Base-by-base conservation (phyloP, 2,888 invertebrate genomes). In the Proisotoma minuta region DNA sequence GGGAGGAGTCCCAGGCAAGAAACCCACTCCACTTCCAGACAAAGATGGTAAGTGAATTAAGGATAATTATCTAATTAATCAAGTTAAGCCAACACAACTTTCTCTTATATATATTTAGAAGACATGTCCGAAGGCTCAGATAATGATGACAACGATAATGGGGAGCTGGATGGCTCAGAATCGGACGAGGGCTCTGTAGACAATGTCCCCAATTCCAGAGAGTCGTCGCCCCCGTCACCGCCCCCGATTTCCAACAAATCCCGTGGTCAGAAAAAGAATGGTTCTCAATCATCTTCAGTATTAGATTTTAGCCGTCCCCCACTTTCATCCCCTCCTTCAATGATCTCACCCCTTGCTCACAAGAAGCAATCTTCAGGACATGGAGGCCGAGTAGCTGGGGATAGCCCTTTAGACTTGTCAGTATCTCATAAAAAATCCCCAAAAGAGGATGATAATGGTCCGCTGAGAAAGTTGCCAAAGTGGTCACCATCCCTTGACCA, bases 341-440 rank as follows among this genome's bases (percentile, higher is more conserved):
- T 43, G 43, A 56, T 56, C 43, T 43, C 43, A 39, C 18, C 52
- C 2, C 3, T 20, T 5, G 12, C 43, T 40, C 4, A 4, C 4
- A 15, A 20, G 18, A 43, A 43, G 20, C 43, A 43, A 5, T 10
- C 8, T 15, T 15, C 8, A 10, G 43, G 43, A n/a, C 10, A 43
- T 20, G 5, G 5, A 5, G 26, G 22, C 23, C 5, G 22, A 22
- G 5, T 3, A 5, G 5, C 10, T 22, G 22, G 4, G 3, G 82
- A 83, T 75, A 84, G 89, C 72, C 90, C 93, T 0, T 79, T 92
- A 66, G 92, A 92, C 77, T 80, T 92, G 48, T 89, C 91, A 0
- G 85, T 89, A 20, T 84, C 86, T 28, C 85, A 85, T 49, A 83
- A 88, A 60, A 88, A 91, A 74, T 83, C 90, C 10, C 10, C 23